A percentile compares a stretch with the other conserved stretches of the same genome.
phyloP scores from a whole-genome alignment of 2,888 invertebrate genomes.

The Dicroscelio sp. region DNA sequence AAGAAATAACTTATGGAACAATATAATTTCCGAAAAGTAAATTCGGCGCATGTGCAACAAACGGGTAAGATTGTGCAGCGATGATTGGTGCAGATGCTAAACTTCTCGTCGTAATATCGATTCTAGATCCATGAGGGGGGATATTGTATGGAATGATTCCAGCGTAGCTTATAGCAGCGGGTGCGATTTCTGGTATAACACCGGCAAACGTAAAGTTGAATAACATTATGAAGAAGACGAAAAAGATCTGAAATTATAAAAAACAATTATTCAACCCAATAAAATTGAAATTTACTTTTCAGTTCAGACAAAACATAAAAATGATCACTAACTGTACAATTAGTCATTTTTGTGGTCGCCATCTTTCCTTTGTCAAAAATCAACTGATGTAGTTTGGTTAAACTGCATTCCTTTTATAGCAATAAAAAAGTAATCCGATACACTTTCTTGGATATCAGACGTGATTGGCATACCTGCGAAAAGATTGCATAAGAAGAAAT shows the following conservation, averaged over 20 bases:
- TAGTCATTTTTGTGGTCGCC: constrained; percentile 21
- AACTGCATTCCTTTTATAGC: constrained; percentile 71
- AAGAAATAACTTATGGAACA: too few species aligned
- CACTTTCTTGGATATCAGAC: constrained; percentile 77
- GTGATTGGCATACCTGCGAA: constrained; percentile 63
- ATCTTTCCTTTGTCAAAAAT: constrained; percentile 42
- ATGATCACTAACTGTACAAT: constrained; percentile 50
- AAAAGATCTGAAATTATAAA: constrained; percentile 48
- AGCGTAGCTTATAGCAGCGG: constrained; percentile 92
- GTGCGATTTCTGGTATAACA: constrained; percentile 91
- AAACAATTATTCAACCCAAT: background rate
- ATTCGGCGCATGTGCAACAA: too few species aligned
- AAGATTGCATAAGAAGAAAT: constrained; percentile 48
- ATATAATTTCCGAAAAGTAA: too few species aligned
- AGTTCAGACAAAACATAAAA: background rate
- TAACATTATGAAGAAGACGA: constrained; percentile 15
- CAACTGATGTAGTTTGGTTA: constrained; percentile 22
- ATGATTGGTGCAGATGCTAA: constrained; percentile 91
- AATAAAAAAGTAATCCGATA: constrained; percentile 60
- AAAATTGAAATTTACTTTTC: too few species aligned
- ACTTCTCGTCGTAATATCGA: constrained; percentile 92
- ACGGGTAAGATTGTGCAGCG: too few species aligned
- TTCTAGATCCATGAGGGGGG: constrained; percentile 93
- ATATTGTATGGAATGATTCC: constrained; percentile 93
- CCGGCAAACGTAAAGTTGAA: constrained; percentile 41